Evolutionary conservation across 2,113 vertebrate species (phyloP).

Genomic region (Serinus canaria): DNA sequence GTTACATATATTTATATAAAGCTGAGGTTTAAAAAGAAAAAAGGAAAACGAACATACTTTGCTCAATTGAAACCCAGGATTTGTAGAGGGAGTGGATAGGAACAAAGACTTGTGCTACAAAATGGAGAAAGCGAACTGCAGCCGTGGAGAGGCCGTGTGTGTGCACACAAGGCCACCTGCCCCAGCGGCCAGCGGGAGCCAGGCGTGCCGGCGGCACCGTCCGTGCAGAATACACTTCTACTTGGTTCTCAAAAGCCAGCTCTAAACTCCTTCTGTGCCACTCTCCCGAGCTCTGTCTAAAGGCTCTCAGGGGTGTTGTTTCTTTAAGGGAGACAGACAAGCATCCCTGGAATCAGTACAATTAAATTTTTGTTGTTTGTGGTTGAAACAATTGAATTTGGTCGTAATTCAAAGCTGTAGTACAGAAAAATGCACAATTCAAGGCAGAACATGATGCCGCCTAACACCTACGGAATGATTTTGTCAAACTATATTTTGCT

Average conservation of each 20-base stretch:
- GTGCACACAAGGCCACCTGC: fast-evolving
- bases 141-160: not conserved
- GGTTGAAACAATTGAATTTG: not conserved
- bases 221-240: fast-evolving
- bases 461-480: not conserved
- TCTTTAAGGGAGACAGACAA: not conserved
- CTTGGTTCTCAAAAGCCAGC: not conserved
- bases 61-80: not conserved
- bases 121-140: not conserved
- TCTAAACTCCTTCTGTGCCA: too few relatives aligned
- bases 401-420: not conserved
- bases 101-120: not conserved
- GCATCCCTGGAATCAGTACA: not conserved
- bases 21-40: not conserved
- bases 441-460: not conserved
- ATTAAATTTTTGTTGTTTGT: not conserved
- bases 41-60: not conserved
- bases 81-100: not conserved
- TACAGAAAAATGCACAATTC: not conserved
- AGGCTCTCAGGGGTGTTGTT: fast-evolving
- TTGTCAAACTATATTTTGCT: not conserved
- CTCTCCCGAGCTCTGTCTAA: not conserved
- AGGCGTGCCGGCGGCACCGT: fast-evolving
- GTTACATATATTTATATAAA: not conserved
- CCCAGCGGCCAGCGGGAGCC: fast-evolving